A percentile compares a stretch with the other conserved stretches of the same genome.
phyloP scores from a whole-genome alignment of 2,113 vertebrate genomes.

The Lipotes vexillifer region DNA sequence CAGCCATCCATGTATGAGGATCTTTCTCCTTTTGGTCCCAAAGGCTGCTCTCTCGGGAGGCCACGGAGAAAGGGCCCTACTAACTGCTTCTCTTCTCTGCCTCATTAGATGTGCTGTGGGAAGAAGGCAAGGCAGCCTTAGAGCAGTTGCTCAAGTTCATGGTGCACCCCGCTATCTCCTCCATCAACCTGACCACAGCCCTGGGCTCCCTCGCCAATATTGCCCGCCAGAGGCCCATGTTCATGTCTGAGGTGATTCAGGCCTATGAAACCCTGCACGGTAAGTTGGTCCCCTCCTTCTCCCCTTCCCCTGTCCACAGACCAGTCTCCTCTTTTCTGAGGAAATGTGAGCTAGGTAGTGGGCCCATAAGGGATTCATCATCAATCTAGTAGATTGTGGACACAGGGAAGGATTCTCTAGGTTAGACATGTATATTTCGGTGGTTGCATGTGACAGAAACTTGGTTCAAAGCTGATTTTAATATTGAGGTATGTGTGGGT shows the following conservation, averaged over 20 bases:
- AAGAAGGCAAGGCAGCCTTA: constrained; percentile 89
- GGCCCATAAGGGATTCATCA: too few relatives aligned
- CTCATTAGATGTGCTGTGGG: constrained; percentile 84
- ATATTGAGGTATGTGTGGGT: neutral
- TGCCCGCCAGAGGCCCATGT: constrained; percentile 94
- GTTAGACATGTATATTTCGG: neutral
- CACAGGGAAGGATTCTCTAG: neutral
- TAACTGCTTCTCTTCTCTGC: neutral
- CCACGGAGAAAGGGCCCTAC: neutral
- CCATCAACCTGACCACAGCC: constrained; percentile 95
- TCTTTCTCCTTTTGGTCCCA: neutral
- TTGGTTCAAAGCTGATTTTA: neutral
- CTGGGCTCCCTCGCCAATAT: constrained; percentile 92
- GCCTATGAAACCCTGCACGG: constrained; percentile 94
- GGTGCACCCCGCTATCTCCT: constrained; percentile 96
- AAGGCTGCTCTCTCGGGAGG: neutral
- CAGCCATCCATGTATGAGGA: neutral
- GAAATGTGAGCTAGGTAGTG: neutral
- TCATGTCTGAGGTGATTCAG: constrained; percentile 97
- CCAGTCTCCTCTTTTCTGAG: neutral
- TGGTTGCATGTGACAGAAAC: neutral
- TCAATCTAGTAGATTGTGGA: neutral
- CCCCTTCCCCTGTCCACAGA: too few relatives aligned
- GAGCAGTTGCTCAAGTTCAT: constrained; percentile 97
- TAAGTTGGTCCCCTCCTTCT: constrained; percentile 47